A percentile compares a stretch with the other conserved stretches of the same genome.
phyloP scores from a whole-genome alignment of 1,140 invertebrate species.

The Anastrepha obliqua region DNA sequence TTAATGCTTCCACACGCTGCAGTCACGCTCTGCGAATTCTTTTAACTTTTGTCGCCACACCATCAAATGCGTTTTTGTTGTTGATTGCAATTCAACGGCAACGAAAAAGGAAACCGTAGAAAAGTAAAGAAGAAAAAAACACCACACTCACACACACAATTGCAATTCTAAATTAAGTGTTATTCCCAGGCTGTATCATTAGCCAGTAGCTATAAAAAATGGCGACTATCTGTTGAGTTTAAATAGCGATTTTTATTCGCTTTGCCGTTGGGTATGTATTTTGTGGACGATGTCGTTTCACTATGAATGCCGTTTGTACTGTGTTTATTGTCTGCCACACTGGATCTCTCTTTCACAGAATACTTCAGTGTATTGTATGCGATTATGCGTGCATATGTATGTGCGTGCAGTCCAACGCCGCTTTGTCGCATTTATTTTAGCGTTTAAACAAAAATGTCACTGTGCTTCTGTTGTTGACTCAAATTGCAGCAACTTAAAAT shows the following conservation, averaged over 20 bases:
- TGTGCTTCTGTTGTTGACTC: not conserved
- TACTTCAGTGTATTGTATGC: not conserved
- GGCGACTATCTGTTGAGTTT: not conserved
- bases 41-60: constrained; percentile 33
- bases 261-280: not conserved
- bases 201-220: constrained; percentile 7
- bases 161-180: constrained; percentile 22
- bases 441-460: not conserved
- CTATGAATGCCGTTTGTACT: constrained; percentile 11
- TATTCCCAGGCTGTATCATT: not conserved
- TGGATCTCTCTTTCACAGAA: too few relatives aligned
- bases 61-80: not conserved
- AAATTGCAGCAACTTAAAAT: constrained; percentile 11
- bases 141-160: not conserved
- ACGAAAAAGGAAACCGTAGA: not conserved
- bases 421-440: not conserved
- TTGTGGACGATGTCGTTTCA: not conserved
- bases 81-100: not conserved
- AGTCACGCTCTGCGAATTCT: constrained; percentile 38
- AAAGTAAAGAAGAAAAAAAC: not conserved
- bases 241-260: constrained; percentile 26
- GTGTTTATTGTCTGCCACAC: constrained; percentile 8
- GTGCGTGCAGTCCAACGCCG: not conserved
- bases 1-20: constrained; percentile 42
- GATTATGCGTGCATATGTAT: not conserved